A percentile compares a stretch with the other conserved stretches of the same genome.
These are phyloP conservation scores for Aramus guarauna DNA, from an alignment of 2,113 vertebrate genomes.

Conservation along the genomic window DNA sequence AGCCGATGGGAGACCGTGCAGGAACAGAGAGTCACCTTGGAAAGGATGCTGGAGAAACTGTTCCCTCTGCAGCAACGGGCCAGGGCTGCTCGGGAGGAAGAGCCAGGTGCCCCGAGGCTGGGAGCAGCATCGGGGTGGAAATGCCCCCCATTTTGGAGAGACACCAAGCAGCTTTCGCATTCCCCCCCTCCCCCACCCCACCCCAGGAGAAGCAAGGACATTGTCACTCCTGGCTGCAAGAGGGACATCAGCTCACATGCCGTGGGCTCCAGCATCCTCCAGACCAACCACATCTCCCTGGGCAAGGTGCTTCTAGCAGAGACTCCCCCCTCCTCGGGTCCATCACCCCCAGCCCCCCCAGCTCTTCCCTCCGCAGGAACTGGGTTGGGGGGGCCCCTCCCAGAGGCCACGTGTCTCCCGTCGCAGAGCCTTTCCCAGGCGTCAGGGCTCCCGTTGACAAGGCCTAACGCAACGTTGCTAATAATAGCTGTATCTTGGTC, in stretches of 20 bases:
- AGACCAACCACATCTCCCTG: neutral
- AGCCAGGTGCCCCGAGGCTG: rapidly evolving
- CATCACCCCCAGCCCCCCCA: neutral
- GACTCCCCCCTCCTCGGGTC: neutral
- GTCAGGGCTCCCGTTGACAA: neutral
- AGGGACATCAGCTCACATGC: neutral
- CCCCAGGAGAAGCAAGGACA: neutral
- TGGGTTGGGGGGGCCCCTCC: neutral
- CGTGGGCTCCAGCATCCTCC: neutral
- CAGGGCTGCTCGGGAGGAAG: rapidly evolving
- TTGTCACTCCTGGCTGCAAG: neutral
- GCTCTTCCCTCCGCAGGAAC: neutral
- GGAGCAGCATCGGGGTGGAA: neutral
- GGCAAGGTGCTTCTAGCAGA: neutral
- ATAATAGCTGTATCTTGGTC: neutral
- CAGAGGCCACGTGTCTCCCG: neutral
- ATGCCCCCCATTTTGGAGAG: neutral
- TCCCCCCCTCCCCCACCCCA: too few species aligned
- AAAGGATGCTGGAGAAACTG: neutral
- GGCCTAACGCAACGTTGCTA: neutral
- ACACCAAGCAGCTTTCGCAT: neutral
- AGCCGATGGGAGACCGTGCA: neutral
- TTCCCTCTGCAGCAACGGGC: neutral
- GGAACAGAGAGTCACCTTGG: neutral
- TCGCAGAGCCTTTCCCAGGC: neutral